Percentiles rank a stretch among this genome's conserved stretches.
Evolutionary conservation across 2,113 vertebrate species (phyloP).

Genomic region (Notarius quadriscutis): DNA sequence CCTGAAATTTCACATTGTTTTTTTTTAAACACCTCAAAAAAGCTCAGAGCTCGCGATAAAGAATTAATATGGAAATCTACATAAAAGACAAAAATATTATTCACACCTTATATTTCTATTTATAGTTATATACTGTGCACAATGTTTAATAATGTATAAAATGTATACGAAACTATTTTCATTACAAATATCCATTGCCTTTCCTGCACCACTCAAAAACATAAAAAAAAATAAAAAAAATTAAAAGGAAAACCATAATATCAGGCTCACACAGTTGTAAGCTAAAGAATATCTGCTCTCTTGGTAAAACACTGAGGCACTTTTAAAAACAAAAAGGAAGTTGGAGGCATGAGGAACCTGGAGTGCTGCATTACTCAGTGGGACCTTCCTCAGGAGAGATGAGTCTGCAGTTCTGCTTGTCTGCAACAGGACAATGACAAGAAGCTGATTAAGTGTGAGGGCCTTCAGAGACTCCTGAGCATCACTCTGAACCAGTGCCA

Average conservation of each 20-base stretch:
- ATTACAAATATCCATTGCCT: neutral
- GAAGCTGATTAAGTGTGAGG: constrained; percentile 42
- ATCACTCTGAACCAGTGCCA: constrained; percentile 23
- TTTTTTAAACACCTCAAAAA: neutral
- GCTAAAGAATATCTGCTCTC: neutral
- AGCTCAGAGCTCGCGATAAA: neutral
- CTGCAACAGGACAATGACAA: constrained; percentile 38
- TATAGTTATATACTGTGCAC: neutral
- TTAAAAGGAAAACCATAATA: neutral
- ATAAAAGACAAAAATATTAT: neutral
- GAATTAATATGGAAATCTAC: neutral
- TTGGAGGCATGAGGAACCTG: neutral
- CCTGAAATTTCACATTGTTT: neutral
- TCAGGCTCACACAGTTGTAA: neutral
- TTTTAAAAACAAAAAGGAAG: neutral
- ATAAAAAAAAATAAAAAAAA: neutral
- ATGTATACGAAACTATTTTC: neutral
- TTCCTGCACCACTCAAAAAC: neutral
- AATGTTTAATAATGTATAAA: neutral
- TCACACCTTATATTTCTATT: neutral
- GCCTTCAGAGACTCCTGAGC: constrained; percentile 10
- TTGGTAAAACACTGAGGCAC: neutral
- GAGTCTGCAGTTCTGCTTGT: constrained; percentile 30
- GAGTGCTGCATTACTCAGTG: neutral
- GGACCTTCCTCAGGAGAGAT: constrained; percentile 19